Evolutionary conservation across 2,888 invertebrate species (phyloP).

Genomic region (Crematogaster levior): DNA sequence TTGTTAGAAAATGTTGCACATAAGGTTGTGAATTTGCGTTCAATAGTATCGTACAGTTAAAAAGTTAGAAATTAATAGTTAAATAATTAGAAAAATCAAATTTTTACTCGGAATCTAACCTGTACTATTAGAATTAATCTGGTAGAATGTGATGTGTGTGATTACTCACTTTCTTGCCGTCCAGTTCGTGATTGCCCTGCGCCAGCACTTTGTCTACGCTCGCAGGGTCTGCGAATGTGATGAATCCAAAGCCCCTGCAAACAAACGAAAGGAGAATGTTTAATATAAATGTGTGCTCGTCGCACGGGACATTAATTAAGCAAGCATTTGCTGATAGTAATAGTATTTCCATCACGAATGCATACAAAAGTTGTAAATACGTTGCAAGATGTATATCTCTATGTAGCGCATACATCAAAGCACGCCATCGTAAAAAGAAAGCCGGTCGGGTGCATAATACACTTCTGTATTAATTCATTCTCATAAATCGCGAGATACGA

Average conservation of each 20-base stretch:
- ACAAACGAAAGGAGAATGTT: constrained; percentile 34
- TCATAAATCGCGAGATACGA: constrained; percentile 29
- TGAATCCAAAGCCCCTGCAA: constrained; percentile 99
- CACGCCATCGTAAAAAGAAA: constrained; percentile 33
- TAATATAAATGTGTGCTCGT: constrained; percentile 13
- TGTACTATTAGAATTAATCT: constrained; percentile 6
- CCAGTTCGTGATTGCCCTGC: constrained; percentile 99
- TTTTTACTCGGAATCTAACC: neutral
- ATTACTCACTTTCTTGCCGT: constrained; percentile 98
- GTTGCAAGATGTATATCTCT: constrained; percentile 35
- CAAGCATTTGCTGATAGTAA: constrained; percentile 42
- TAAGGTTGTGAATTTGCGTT: neutral
- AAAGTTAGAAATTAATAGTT: too few relatives aligned
- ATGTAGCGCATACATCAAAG: constrained; percentile 35
- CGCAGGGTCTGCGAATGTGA: constrained; percentile 99
- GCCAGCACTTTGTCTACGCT: constrained; percentile 99
- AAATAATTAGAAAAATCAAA: neutral
- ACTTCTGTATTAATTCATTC: constrained; percentile 39
- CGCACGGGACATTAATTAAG: constrained; percentile 30
- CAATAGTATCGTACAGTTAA: neutral
- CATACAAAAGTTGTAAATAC: neutral
- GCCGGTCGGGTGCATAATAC: neutral
- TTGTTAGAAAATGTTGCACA: neutral
- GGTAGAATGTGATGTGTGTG: neutral
- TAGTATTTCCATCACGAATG: constrained; percentile 32